Conservation (phyloP, 2,113 vertebrate species). For the Oceanodroma tethys region DNA sequence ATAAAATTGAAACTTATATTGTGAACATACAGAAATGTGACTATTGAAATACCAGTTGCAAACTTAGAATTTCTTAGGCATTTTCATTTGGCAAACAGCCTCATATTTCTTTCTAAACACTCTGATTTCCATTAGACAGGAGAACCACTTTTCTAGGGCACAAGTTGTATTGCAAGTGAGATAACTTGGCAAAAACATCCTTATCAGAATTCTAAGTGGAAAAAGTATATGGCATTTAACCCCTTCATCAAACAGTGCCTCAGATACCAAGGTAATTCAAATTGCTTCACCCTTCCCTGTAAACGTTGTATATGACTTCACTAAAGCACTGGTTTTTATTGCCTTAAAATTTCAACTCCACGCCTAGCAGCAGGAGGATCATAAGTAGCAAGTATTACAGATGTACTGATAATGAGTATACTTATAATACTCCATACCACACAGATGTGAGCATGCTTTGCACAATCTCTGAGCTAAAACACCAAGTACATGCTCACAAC, state of each 20-base stretch:
- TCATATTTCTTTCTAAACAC: not conserved
- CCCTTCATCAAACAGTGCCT: not conserved
- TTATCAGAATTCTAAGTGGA: not conserved
- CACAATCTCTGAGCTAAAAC: not conserved
- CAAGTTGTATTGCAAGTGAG: not conserved
- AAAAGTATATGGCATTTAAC: not conserved
- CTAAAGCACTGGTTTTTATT: not conserved
- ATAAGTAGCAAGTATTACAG: not conserved
- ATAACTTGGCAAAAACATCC: not conserved
- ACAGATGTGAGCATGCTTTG: not conserved
- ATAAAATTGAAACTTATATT: not conserved
- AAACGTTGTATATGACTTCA: not conserved
- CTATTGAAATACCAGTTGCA: not conserved
- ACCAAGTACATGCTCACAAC: not conserved
- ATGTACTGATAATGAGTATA: not conserved
- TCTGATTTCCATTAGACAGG: not conserved
- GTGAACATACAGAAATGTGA: fast-evolving
- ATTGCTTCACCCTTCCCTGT: not conserved
- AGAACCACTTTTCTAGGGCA: not conserved
- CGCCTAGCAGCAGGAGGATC: not conserved
- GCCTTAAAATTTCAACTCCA: not conserved
- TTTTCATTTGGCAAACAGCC: not conserved
- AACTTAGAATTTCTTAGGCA: not conserved
- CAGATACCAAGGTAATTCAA: not conserved
- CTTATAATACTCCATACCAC: not conserved